A percentile compares a stretch with the other conserved stretches of the same genome.
phyloP scores from a whole-genome alignment of 2,797 vertebrate genomes.

The Heterohyrax brucei region DNA sequence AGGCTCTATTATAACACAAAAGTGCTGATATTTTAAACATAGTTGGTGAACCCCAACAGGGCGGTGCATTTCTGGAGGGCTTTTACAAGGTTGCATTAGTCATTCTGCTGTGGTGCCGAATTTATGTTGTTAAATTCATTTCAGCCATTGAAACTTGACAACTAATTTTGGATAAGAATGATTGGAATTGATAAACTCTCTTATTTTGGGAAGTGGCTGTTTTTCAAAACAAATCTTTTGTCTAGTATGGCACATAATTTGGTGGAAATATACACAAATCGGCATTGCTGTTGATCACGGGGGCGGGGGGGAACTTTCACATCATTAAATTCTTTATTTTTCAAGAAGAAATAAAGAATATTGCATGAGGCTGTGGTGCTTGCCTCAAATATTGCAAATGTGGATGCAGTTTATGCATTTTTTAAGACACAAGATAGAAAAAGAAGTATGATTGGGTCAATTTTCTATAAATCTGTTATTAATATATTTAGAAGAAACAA shows the following conservation, averaged over 20 bases:
- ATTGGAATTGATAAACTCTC: conserved; percentile 92
- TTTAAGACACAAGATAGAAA: conserved; percentile 28
- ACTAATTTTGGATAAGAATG: conserved; percentile 92
- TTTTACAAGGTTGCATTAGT: conserved; percentile 86
- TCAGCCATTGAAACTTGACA: conserved; percentile 92
- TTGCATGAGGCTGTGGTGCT: neutral
- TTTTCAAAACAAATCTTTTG: conserved; percentile 92
- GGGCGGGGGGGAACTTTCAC: conserved; percentile 87
- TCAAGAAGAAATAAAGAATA: conserved; percentile 78
- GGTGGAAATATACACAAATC: conserved; percentile 90
- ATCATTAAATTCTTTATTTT: conserved; percentile 89
- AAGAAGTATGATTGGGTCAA: conserved; percentile 73
- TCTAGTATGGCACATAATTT: conserved; percentile 90
- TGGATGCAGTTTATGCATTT: neutral
- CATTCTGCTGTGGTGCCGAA: conserved; percentile 86
- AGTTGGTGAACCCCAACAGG: conserved; percentile 85
- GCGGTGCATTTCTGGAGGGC: conserved; percentile 76
- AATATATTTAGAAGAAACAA: conserved; percentile 72
- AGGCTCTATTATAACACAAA: conserved; percentile 87
- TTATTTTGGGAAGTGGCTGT: conserved; percentile 91
- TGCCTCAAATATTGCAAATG: neutral
- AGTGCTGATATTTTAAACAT: conserved; percentile 89
- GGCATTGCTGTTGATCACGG: conserved; percentile 89
- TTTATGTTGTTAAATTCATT: conserved; percentile 91
- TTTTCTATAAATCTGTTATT: conserved; percentile 79